Evolutionary conservation across 30 jellyfish, hydroid and myxozoan species (phyloP).

Genomic region (Pelagia noctiluca): DNA sequence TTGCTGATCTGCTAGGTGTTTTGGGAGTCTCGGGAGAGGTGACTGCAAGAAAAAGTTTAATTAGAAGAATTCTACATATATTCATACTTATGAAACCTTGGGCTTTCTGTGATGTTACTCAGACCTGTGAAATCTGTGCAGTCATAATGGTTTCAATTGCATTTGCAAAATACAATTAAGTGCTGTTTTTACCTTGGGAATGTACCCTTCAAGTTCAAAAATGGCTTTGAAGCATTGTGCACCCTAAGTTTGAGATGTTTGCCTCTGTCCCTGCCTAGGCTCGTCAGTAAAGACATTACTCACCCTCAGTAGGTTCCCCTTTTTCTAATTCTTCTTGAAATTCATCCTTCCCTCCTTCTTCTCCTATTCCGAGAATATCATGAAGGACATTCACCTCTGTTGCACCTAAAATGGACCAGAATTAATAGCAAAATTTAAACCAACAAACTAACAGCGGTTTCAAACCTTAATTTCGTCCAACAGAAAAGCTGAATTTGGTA

Average conservation of each 20-base stretch:
- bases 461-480: too few species aligned
- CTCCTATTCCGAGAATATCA: slow-evolving; percentile 82
- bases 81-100: too few species aligned
- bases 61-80: too few species aligned
- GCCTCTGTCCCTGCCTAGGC: neutral
- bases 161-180: too few species aligned
- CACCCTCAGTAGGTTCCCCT: slow-evolving; percentile 16
- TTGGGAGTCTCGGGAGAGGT: neutral
- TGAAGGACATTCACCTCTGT: slow-evolving; percentile 80
- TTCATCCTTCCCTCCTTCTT: slow-evolving; percentile 75
- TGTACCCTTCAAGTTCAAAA: too few species aligned
- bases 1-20: neutral
- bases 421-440: neutral
- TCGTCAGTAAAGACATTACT: neutral
- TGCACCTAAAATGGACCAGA: slow-evolving; percentile 26
- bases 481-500: too few species aligned
- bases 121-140: too few species aligned
- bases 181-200: too few species aligned
- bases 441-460: too few species aligned
- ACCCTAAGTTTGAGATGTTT: neutral
- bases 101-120: too few species aligned
- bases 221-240: too few species aligned
- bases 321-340: slow-evolving; percentile 87
- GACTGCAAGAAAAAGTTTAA: slow-evolving; percentile 12
- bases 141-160: too few species aligned